phyloP scores from a whole-genome alignment of 2,888 invertebrate genomes.

The Drosophila kuntzei region DNA sequence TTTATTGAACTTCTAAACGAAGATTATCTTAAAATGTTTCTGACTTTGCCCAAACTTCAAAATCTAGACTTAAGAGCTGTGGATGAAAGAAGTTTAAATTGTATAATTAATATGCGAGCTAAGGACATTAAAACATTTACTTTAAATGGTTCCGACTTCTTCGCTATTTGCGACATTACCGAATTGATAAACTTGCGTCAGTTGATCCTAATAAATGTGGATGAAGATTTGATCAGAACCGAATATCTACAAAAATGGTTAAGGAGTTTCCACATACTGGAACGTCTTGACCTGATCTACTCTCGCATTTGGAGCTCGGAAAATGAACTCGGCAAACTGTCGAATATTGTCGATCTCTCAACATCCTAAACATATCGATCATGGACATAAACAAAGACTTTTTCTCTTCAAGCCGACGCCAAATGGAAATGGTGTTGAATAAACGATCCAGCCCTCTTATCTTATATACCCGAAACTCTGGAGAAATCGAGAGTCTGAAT shows the following conservation, averaged over 20 bases:
- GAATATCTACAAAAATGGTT: conserved; percentile 5
- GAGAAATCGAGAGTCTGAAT: conserved; percentile 1
- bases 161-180: neutral
- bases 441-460: conserved; percentile 14
- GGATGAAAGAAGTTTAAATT: neutral
- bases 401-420: conserved; percentile 7
- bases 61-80: neutral
- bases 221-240: neutral
- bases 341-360: neutral
- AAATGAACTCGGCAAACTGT: conserved; percentile 28
- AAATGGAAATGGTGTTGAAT: conserved; percentile 14
- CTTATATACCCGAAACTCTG: conserved; percentile 12
- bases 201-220: conserved; percentile 7
- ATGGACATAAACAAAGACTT: conserved; percentile 7
- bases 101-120: conserved; percentile 5
- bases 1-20: neutral
- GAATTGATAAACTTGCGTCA: conserved; percentile 1
- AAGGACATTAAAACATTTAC: neutral
- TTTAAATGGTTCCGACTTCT: neutral
- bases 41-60: conserved; percentile 24
- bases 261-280: conserved; percentile 9
- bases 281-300: conserved; percentile 24
- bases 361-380: conserved; percentile 23
- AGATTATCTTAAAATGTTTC: neutral
- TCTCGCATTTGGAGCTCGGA: conserved; percentile 14